Evolutionary conservation across 2,888 invertebrate species (phyloP), one percentile per base, ranked within the genome.

Genomic region (Melanargia galathea): DNA sequence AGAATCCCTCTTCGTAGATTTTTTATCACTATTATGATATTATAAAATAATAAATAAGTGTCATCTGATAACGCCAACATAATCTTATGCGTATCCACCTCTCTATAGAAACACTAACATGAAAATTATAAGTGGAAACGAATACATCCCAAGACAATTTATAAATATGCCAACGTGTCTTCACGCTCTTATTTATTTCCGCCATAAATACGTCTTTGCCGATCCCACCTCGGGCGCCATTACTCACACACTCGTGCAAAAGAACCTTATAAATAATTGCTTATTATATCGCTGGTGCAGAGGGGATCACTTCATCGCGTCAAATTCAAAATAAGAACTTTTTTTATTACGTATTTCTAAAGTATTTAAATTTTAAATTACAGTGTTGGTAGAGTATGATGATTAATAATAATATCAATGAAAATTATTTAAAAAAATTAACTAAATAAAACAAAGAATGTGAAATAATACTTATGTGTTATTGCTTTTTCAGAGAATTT

Each of bases 161-260:
- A 65, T 59, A 59, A 60, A 62, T 65, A 59, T 60, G 65, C 56
- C 63, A 63, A 51, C 59, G 51, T 59, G 59, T 59, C 59, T 59
- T 59, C 59, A 54, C 59, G 67, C 66, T 69, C 66, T 77, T 79
- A 79, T 79, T 79, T 79, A 78, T 78, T 70, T 68, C 72, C 70
- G 54, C 78, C 75, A 82, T 82, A 82, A 81, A 82, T 81, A 81
- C 75, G 76, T 82, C 82, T 80, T 80, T 80, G 64, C 79, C 77
- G 77, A 75, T 75, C 75, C 59, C 59, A 51, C 59, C 59, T 51
- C 74, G 70, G 56, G 46, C 49, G 63, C 46, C 59, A 55, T 49
- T 60, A 40, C 40, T 49, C 51, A 49, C 59, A 57, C 18, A 43
- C 55, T 46, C 57, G 33, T 40, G 40, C 40, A 30, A 55, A 55